A percentile compares a stretch with the other conserved stretches of the same genome.
Conservation (phyloP, 2,797 vertebrate species). For the Hirundo rustica region DNA sequence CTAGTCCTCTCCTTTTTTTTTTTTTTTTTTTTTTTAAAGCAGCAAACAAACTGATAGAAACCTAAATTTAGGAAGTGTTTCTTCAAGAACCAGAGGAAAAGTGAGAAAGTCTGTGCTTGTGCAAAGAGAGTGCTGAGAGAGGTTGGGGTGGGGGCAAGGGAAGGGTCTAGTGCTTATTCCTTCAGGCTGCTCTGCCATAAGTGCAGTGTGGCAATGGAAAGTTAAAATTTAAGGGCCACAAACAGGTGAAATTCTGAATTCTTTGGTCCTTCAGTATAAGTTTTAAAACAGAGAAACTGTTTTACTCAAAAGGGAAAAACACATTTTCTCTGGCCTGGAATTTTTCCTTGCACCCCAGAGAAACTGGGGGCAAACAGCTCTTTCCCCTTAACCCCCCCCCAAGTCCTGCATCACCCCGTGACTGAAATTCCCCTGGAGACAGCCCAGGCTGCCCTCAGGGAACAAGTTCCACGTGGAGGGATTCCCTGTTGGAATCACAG, state of each 20-base stretch:
- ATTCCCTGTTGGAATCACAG: not conserved
- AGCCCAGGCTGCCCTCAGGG: not conserved
- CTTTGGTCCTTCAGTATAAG: conserved; percentile 69
- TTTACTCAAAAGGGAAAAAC: conserved; percentile 22
- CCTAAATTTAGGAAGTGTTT: conserved; percentile 46
- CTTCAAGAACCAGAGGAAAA: conserved; percentile 57
- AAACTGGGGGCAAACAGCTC: not conserved
- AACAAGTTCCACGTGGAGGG: not conserved
- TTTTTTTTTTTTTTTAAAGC: not conserved
- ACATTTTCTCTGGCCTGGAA: conserved; percentile 13
- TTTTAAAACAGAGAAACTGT: conserved; percentile 49
- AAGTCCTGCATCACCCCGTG: not conserved
- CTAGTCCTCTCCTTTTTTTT: not conserved
- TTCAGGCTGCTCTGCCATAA: conserved; percentile 22
- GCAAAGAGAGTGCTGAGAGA: conserved; percentile 16
- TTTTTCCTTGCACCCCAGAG: not conserved
- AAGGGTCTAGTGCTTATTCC: conserved; percentile 6
- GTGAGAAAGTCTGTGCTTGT: conserved; percentile 21
- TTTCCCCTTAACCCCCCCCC: not conserved
- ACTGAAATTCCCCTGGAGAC: not conserved
- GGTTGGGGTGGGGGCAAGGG: not conserved
- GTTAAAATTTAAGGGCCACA: not conserved
- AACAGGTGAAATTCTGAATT: not conserved
- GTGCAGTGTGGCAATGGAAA: not conserved
- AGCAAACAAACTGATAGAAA: conserved; percentile 55